Percentiles rank a stretch among this genome's conserved stretches.
Conservation (phyloP, 2,888 invertebrate species). For the Arenicola marina region DNA sequence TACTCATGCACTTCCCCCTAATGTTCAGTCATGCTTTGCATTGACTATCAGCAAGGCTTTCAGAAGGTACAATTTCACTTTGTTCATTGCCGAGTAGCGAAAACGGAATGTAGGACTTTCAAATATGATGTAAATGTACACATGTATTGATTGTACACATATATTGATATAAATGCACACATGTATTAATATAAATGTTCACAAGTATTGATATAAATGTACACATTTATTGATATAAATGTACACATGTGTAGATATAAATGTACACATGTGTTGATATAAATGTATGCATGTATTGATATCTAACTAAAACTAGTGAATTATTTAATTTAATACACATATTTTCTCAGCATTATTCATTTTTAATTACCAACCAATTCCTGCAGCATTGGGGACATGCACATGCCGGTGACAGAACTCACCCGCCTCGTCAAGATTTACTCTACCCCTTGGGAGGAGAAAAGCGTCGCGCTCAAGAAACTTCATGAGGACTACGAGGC, state of each 20-base stretch:
- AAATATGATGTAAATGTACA: too few species aligned
- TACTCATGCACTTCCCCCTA: constrained; percentile 54
- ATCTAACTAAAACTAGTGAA: too few species aligned
- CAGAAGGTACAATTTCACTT: constrained; percentile 47
- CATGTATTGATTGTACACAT: too few species aligned
- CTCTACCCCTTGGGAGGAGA: constrained; percentile 61
- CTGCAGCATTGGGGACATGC: constrained; percentile 55
- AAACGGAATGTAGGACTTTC: too few species aligned
- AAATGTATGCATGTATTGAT: too few species aligned
- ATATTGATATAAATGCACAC: too few species aligned
- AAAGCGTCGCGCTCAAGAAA: constrained; percentile 57
- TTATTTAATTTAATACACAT: too few species aligned
- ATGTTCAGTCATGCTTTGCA: constrained; percentile 51
- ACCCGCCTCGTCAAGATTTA: constrained; percentile 57
- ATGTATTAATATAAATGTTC: neutral
- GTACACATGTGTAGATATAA: too few species aligned
- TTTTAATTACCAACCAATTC: too few species aligned
- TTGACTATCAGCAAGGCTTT: constrained; percentile 53
- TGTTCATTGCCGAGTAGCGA: too few species aligned
- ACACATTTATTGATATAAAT: neutral
- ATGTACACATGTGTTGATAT: too few species aligned
- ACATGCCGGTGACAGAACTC: constrained; percentile 57
- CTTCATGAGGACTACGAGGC: constrained; percentile 58
- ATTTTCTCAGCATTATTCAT: too few species aligned
- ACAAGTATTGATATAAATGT: neutral